phyloP scores from a whole-genome alignment of 2,113 vertebrate genomes.

The Chloebia gouldiae region DNA sequence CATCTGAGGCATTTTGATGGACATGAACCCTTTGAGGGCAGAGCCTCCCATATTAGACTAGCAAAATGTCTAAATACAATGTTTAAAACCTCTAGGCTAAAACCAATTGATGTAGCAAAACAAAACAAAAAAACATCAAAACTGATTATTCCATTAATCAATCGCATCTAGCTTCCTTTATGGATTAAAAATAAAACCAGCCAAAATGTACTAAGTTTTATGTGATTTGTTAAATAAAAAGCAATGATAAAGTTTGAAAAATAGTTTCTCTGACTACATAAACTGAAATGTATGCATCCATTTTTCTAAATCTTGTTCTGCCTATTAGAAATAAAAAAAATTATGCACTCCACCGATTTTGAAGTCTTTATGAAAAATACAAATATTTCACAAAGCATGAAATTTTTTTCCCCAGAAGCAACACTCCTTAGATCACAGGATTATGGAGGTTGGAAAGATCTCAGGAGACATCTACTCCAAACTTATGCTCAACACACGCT shows the following conservation, averaged over 20 bases:
- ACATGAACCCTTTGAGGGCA: not conserved
- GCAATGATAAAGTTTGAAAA: not conserved
- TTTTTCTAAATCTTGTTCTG: not conserved
- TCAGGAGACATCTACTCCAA: not conserved
- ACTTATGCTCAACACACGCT: not conserved
- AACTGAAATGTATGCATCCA: not conserved
- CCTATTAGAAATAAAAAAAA: not conserved
- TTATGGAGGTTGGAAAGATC: not conserved
- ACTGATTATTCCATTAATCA: not conserved
- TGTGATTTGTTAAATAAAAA: not conserved
- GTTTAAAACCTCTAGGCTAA: not conserved
- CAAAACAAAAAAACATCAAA: no score
- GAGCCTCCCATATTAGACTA: not conserved
- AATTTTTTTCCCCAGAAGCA: not conserved
- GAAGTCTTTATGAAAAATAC: not conserved
- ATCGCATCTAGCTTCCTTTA: not conserved
- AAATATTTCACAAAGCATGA: accelerated
- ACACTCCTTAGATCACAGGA: not conserved
- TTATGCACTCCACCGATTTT: not conserved
- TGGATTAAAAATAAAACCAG: not conserved
- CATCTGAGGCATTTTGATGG: not conserved
- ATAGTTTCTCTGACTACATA: not conserved
- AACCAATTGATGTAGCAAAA: not conserved
- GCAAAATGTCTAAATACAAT: not conserved
- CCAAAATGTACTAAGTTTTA: not conserved